phyloP scores from a whole-genome alignment of 92 coral and sea anemone genomes.

The Phenganax marumi region DNA sequence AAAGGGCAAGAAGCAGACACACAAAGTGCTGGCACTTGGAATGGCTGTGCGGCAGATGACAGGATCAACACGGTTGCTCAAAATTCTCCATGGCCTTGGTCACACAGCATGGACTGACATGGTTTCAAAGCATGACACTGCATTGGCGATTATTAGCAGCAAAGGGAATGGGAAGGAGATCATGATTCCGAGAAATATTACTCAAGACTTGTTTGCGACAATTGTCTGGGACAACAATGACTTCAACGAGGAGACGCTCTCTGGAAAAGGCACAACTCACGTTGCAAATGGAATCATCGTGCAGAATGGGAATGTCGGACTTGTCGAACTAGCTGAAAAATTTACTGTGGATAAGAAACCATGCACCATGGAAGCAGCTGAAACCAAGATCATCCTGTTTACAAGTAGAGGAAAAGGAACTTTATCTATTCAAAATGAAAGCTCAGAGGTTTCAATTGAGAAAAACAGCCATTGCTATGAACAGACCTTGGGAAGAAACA shows the following conservation, averaged over 20 bases:
- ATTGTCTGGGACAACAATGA: no score
- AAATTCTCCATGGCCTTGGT: neutral
- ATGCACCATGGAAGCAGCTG: neutral
- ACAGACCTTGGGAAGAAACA: no score
- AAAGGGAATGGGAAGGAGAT: neutral
- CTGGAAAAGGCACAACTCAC: no score
- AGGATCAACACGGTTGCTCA: neutral
- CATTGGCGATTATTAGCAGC: neutral
- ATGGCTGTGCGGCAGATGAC: neutral
- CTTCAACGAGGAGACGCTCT: no score
- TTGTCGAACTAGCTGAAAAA: neutral
- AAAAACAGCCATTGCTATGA: neutral
- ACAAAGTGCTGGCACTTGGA: neutral
- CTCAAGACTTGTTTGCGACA: neutral
- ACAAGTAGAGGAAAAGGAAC: neutral
- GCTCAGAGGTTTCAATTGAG: neutral
- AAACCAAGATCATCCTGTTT: neutral
- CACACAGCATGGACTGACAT: neutral
- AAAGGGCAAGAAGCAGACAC: neutral
- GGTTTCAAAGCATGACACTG: neutral
- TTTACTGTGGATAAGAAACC: neutral
- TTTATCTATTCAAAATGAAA: neutral
- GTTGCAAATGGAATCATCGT: neutral
- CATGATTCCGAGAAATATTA: neutral
- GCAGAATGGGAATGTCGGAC: slow-evolving; percentile 3